Base-by-base conservation (phyloP, 64 coral and sea anemone genomes). In the Montipora capricornis region DNA sequence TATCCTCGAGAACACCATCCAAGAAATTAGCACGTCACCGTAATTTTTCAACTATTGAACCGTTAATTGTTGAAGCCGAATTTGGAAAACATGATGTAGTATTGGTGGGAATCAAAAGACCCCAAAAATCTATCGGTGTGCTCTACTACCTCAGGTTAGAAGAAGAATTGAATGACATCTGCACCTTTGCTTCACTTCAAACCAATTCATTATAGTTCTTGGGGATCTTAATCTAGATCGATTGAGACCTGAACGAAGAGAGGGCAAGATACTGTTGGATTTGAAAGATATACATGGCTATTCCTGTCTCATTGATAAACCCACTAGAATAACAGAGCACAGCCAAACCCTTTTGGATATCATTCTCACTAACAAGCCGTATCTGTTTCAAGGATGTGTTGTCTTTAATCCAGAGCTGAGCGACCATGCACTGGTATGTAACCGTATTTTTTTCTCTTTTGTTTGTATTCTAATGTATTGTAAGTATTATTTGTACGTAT, bases 141-240 rank as follows among this genome's bases (percentile, higher is more conserved):
- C 51, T 62, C 19, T 84, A 84, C n/a, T 84, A 84, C 61, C 51
- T 84, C 19, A 60, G 58, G 61, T 45, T 84, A 45, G 81, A 84
- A 14, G 52, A 55, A 55, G 52, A 55, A 55, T 9, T 55, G 9
- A 44, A 67, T 44, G 81, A 84, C 17, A 62, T 84, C 17, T 61
- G 81, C 61, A n/a, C 17, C 6, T 82, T 47, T 47, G 5, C 80
- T 22, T 82, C 80, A 22, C n/a, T 60, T 51, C 80, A 55, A 82
- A 49, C 13, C 45, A 82, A 52, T 82, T 82, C 17, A 16, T 82
- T 22, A 22, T 82, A 52, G 0, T 84, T 62, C 47, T 57, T 59
- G 81, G 81, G 6, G 81, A 84, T 55, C 80, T 82, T 51, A 82
- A 82, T 19, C 80, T 82, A 52, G 80, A 82, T 55, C 44, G 80